Conservation (phyloP, 1,140 invertebrate species). For the Leptestheria dahalacensis region DNA sequence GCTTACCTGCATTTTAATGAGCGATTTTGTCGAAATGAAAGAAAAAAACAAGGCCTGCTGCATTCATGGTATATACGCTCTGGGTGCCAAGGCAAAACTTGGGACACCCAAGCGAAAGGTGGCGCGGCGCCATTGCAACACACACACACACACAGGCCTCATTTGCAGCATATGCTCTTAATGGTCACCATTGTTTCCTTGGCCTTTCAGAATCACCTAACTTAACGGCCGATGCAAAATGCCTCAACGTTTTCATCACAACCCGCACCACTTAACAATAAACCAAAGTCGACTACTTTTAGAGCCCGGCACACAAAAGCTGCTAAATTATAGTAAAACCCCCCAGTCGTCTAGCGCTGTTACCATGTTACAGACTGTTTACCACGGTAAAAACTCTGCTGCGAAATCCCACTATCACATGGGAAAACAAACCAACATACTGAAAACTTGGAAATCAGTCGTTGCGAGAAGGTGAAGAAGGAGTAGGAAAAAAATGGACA, state of each 20-base stretch:
- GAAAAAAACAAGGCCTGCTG: not conserved
- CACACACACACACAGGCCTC: not conserved
- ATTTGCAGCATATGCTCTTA: not conserved
- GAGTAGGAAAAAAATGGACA: too few relatives aligned
- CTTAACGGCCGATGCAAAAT: not conserved
- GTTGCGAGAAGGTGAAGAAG: too few relatives aligned
- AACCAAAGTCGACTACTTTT: not conserved
- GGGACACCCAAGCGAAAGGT: not conserved
- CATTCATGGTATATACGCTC: not conserved
- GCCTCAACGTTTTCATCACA: not conserved
- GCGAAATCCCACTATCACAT: too few relatives aligned
- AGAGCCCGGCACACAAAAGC: too few relatives aligned
- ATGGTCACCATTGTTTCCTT: not conserved
- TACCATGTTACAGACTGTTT: too few relatives aligned
- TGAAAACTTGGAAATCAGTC: too few relatives aligned
- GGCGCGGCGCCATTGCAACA: not conserved
- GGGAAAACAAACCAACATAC: too few relatives aligned
- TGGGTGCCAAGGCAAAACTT: not conserved
- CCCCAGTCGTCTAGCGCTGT: too few relatives aligned
- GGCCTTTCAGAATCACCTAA: not conserved
- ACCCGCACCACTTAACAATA: not conserved
- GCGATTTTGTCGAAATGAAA: not conserved
- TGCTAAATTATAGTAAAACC: too few relatives aligned
- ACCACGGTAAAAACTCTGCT: too few relatives aligned
- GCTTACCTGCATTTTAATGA: not conserved